Evolutionary conservation across 2,113 vertebrate species (phyloP), one percentile per base, ranked within the genome.

Genomic region (Ondatra zibethicus): DNA sequence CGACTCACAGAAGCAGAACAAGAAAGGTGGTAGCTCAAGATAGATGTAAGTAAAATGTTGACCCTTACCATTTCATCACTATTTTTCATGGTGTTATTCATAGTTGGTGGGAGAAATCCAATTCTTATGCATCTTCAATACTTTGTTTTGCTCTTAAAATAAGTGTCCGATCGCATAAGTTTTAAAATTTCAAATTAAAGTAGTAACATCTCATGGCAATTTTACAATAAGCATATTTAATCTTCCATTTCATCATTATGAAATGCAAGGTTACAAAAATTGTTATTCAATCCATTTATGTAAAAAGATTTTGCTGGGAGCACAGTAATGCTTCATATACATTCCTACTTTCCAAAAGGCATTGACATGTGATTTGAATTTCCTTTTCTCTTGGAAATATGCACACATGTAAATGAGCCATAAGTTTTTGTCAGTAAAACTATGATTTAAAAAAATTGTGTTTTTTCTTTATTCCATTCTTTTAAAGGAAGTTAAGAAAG

Each of bases 141-240:
- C 86, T 96, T 93, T 96, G 23, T 82, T 96, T 93, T 96, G 23
- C 86, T 97, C 39, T 91, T 96, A 50, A 92, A 92, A 11, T 68
- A 94, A 87, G 31, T 89, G 33, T 92, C 33, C 55, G 77, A 82
- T 82, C 93, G 27, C 7, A 78, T 13, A 42, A 94, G 88, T 94
- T 96, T 92, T 94, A 73, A 58, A 13, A 39, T 90, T 97, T 96
- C 25, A 87, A 89, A 50, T 95, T 61, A 73, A 96, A 94, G 81
- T 95, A 93, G 95, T 96, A 95, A 94, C 87, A 77, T 82, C 73
- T 87, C 68, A 23, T 93, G 61, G 29, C 84, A 29, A 95, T 61
- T 97, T 88, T 95, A 91, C 31, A 93, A 92, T 94, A 96, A 93
- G 88, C 21, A 93, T 97, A 88, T 97, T 97, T 94, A 93, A 93